Conservation (phyloP, 2,113 vertebrate genomes). For the Rhinolophus ferrumequinum region DNA sequence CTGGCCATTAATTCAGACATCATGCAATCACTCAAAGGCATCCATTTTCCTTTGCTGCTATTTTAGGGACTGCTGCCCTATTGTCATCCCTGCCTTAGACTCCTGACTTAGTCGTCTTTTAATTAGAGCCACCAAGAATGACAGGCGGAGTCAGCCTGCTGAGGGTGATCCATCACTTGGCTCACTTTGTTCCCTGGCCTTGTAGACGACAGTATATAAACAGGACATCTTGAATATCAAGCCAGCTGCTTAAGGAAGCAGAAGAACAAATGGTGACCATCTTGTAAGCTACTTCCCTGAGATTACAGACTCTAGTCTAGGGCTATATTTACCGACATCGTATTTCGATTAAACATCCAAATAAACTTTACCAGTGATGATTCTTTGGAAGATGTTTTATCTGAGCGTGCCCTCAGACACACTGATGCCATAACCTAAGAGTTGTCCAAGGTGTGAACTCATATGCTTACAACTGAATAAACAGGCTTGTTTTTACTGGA, state of each 20-base stretch:
- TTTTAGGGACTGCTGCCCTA: constrained; percentile 84
- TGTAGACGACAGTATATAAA: constrained; percentile 88
- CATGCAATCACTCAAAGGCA: constrained; percentile 86
- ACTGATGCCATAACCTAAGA: neutral
- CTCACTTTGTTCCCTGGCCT: constrained; percentile 82
- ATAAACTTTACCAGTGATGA: neutral
- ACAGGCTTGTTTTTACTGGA: neutral
- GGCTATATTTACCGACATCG: neutral
- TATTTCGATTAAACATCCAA: constrained; percentile 57
- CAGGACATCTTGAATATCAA: constrained; percentile 88
- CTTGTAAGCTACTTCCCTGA: constrained; percentile 67
- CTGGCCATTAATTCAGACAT: constrained; percentile 87
- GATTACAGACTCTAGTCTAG: constrained; percentile 37
- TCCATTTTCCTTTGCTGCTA: constrained; percentile 83
- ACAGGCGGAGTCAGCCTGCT: constrained; percentile 85
- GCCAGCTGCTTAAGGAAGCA: constrained; percentile 85
- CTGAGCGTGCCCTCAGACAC: neutral
- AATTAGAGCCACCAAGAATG: constrained; percentile 86
- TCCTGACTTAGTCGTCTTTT: constrained; percentile 85
- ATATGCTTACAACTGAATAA: neutral
- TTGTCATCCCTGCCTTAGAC: constrained; percentile 86
- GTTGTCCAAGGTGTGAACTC: neutral
- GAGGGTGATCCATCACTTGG: constrained; percentile 87
- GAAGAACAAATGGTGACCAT: constrained; percentile 72
- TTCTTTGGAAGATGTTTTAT: constrained; percentile 43